Base-by-base conservation (phyloP, 2,888 invertebrate species). In the Drosophila macrospina region DNA sequence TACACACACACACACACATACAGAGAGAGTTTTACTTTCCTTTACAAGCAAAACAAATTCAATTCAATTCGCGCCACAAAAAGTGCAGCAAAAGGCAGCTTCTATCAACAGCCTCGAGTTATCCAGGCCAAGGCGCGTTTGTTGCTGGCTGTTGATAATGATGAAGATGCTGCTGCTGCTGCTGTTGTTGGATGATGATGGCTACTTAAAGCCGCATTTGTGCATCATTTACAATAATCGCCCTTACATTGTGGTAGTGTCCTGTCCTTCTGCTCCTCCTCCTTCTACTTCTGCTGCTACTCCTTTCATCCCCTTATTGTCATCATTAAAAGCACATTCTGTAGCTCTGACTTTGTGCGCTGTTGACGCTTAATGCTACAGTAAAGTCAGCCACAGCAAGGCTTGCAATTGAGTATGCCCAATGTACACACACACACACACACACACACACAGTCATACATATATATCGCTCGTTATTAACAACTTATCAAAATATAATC, bases 211-310 rank as follows among this genome's bases (percentile, higher is more conserved):
- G 73, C 55, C 54, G 64, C 73, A 60, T 81, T 87, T 79, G 78
- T 77, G 85, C 84, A 80, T 88, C 81, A 83, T 88, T 86, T 75
- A 78, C 78, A 78, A 83, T 86, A 86, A 86, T 71, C 73, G 75
- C 41, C 41, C 45, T 44, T 48, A 48, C 76, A 69, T 54, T 70
- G 70, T 57, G 50, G 37, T 45, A 45, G 32, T 30, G 30, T 13
- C 30, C 28, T 45, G 5, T 28, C 11, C 10, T 30, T 2, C 37
- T 20, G 4, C 37, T 11, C 16, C 5, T 13, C 2, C 8, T 20
- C 20, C 28, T 34, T 20, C 10, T 39, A 28, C 51, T 15, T n/a
- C n/a, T n/a, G n/a, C n/a, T n/a, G n/a, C n/a, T n/a, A n/a, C n/a
- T n/a, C n/a, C n/a, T n/a, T 44, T 15, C 42, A n/a, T 15, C 26